A percentile compares a stretch with the other conserved stretches of the same genome.
Evolutionary conservation across 1,140 invertebrate genomes (phyloP).

Genomic region (Lanistes nyassanus): DNA sequence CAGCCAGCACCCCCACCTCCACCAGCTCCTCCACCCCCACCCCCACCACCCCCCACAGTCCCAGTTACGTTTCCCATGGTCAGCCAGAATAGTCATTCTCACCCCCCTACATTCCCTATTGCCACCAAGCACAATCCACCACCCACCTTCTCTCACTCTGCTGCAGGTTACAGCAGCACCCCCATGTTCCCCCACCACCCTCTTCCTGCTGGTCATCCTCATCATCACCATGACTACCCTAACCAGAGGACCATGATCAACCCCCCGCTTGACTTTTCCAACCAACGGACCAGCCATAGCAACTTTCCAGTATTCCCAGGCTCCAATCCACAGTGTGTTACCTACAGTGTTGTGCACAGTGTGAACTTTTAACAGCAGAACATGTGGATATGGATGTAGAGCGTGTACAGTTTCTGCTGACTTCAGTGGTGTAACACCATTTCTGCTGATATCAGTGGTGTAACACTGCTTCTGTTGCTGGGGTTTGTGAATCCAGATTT

Average conservation of each 20-base stretch:
- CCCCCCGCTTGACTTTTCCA: slow-evolving; percentile 13
- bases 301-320: slow-evolving; percentile 4
- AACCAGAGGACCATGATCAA: background rate
- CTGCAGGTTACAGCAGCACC: background rate
- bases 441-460: no score
- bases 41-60: background rate
- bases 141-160: background rate
- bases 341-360: slow-evolving; percentile 17
- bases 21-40: background rate
- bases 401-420: no score
- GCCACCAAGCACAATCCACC: slow-evolving; percentile 1
- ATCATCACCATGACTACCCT: slow-evolving; percentile 6
- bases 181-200: slow-evolving; percentile 5
- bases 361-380: slow-evolving; percentile 20
- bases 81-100: background rate
- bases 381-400: no score
- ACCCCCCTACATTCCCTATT: background rate
- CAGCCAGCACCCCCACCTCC: background rate
- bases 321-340: slow-evolving; percentile 1
- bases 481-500: no score
- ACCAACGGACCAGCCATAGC: background rate
- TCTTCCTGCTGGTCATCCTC: slow-evolving; percentile 1
- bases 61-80: slow-evolving; percentile 3
- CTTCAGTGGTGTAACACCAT: no score
- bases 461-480: no score